Conservation (phyloP, 2,113 vertebrate genomes). For the Oophaga pumilio region DNA sequence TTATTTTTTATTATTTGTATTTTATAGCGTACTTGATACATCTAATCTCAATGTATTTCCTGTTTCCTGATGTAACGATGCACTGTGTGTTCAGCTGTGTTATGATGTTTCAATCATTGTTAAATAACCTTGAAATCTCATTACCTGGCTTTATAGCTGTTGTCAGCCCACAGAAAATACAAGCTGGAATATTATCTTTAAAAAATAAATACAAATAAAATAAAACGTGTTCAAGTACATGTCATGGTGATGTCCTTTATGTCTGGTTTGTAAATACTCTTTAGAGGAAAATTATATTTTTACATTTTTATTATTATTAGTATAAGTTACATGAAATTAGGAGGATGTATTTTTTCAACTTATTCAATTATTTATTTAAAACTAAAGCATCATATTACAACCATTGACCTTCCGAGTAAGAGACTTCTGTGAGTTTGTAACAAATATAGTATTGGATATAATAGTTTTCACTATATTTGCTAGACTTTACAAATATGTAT, state of each 20-base stretch:
- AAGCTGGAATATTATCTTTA: neutral
- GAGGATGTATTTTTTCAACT: too few species aligned
- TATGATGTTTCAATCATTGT: conserved; percentile 46
- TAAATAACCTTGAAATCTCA: conserved; percentile 42
- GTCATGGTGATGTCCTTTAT: neutral
- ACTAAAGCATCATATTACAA: neutral
- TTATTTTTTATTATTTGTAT: conserved; percentile 12
- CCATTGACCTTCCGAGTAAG: neutral
- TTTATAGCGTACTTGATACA: conserved; percentile 25
- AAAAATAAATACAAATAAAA: conserved; percentile 10
- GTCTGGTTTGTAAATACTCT: neutral
- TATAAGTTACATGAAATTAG: neutral
- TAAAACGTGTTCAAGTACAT: conserved; percentile 17
- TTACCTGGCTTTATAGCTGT: conserved; percentile 45
- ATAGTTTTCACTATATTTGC: neutral
- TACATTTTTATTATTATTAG: neutral
- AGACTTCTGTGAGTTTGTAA: too few species aligned
- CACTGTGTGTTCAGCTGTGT: conserved; percentile 40
- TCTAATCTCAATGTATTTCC: conserved; percentile 31
- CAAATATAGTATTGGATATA: too few species aligned
- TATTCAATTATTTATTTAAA: too few species aligned
- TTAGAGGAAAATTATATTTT: neutral
- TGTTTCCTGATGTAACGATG: neutral
- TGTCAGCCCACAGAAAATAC: conserved; percentile 18
- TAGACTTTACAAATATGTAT: neutral